A percentile compares a stretch with the other conserved stretches of the same genome.
These are phyloP conservation scores for Trichogramma pretiosum DNA, from an alignment of 1,140 invertebrate genomes.

Conservation along the genomic window DNA sequence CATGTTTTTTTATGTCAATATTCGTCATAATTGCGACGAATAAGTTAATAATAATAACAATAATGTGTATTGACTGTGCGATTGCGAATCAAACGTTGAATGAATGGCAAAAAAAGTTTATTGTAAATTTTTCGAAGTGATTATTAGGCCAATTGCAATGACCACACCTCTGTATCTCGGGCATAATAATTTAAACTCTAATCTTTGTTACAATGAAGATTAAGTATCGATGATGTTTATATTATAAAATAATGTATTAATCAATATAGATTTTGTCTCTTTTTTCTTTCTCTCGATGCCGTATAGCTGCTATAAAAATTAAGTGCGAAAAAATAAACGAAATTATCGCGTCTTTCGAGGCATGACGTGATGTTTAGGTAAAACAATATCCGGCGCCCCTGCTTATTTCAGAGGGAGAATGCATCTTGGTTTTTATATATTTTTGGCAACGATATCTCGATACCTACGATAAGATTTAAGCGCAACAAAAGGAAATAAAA, in stretches of 20 bases:
- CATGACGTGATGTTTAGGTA: constrained; percentile 16
- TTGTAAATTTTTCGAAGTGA: constrained; percentile 34
- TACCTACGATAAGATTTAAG: constrained; percentile 43
- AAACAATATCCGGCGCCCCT: constrained; percentile 33
- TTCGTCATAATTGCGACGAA: neutral
- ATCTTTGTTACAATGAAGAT: constrained; percentile 21
- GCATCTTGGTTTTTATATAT: constrained; percentile 46
- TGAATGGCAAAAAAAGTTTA: constrained; percentile 20
- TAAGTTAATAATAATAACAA: neutral
- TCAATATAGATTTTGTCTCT: constrained; percentile 3
- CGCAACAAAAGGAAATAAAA: constrained; percentile 38
- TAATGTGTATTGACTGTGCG: neutral
- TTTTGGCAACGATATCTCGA: constrained; percentile 48
- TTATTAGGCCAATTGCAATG: constrained; percentile 33
- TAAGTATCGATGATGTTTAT: neutral
- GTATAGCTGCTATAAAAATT: constrained; percentile 19
- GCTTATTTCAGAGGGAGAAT: constrained; percentile 43
- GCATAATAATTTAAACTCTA: constrained; percentile 26
- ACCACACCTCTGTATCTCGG: constrained; percentile 30
- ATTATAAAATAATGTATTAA: too few species aligned
- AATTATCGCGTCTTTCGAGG: constrained; percentile 11
- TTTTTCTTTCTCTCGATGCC: constrained; percentile 17
- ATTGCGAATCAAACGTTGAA: neutral
- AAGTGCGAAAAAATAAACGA: constrained; percentile 10
- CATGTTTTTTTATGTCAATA: neutral